Base-by-base conservation (phyloP, 2,113 vertebrate species). In the Sula dactylatra region DNA sequence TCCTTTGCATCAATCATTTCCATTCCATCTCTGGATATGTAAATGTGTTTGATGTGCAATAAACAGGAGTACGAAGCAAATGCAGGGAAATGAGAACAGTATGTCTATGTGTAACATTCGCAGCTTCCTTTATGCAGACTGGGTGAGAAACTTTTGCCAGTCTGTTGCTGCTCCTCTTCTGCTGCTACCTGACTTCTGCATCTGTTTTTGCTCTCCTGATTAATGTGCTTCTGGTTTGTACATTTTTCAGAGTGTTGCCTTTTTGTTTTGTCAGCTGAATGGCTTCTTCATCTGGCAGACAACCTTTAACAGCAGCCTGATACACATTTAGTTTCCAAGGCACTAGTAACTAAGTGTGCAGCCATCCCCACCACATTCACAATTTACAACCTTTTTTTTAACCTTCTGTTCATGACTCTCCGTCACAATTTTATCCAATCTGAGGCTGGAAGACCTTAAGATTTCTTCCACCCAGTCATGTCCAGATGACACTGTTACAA, bases 1-100 rank as follows among this genome's bases (percentile, higher is more conserved):
- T 94, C n/a, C 52, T 97, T 92, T 94, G 74, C 83, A 95, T 93
- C 59, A 80, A 78, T 92, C 85, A 96, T 97, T 97, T 95, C 67
- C 82, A 89, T 94, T 91, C 88, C 34, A 84, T 92, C 65, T 54
- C 55, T 78, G 69, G 72, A 59, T 82, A 93, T 76, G 64, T 45
- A 97, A 90, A 96, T 84, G 38, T 5, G 58, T 24, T 91, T 70
- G 65, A 78, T 74, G 83, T 22, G 72, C 54, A 94, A 72, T 96
- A 86, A 96, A 49, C 76, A 31, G 86, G 67, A 93, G 40, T 92
- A 67, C 7, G 9, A 96, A 91, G 82, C 95, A 97, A 95, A 97
- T 78, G 47, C 74, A 97, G 94, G 91, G 74, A 96, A 96, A 96
- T 91, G 55, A 96, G 96, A 79, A 50, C 49, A 77, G 87, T 3